A percentile compares a stretch with the other conserved stretches of the same genome.
Conservation (phyloP, 1,140 invertebrate species). For the Listronotus bonariensis region DNA sequence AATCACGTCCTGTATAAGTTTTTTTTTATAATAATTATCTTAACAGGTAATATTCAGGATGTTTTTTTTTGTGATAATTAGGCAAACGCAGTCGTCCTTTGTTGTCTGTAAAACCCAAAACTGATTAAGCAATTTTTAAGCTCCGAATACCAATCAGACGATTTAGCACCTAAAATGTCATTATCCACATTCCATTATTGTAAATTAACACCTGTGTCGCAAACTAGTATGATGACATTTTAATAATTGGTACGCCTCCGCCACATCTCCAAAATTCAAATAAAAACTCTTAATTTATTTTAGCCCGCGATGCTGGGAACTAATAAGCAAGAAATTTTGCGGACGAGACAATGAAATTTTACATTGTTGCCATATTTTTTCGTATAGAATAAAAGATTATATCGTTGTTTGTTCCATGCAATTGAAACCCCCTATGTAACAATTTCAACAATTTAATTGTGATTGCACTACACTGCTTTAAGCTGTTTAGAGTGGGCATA, state of each 20-base stretch:
- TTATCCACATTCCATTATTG: constrained; percentile 12
- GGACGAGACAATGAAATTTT: constrained; percentile 2
- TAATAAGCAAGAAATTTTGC: constrained; percentile 9
- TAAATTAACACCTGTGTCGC: constrained; percentile 10
- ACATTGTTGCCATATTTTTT: constrained; percentile 8
- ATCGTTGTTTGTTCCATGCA: too few relatives aligned
- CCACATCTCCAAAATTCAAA: constrained; percentile 10
- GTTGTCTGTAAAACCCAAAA: too few relatives aligned
- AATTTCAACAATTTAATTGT: too few relatives aligned
- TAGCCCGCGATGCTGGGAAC: constrained; percentile 8
- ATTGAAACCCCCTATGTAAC: too few relatives aligned
- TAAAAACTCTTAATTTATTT: constrained; percentile 15
- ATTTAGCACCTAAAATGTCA: constrained; percentile 6
- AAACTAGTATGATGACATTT: constrained; percentile 1
- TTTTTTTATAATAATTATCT: too few relatives aligned
- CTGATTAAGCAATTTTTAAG: constrained; percentile 3
- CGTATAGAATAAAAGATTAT: too few relatives aligned
- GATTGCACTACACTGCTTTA: too few relatives aligned
- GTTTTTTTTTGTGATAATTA: too few relatives aligned
- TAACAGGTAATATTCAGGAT: too few relatives aligned
- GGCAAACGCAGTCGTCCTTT: too few relatives aligned
- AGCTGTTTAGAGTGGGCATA: too few relatives aligned
- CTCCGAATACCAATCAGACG: neutral
- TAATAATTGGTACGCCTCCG: constrained; percentile 10
- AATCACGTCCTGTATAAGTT: too few relatives aligned